Evolutionary conservation across 2,113 vertebrate species (phyloP).

Genomic region (Microcebus lehilahytsara): DNA sequence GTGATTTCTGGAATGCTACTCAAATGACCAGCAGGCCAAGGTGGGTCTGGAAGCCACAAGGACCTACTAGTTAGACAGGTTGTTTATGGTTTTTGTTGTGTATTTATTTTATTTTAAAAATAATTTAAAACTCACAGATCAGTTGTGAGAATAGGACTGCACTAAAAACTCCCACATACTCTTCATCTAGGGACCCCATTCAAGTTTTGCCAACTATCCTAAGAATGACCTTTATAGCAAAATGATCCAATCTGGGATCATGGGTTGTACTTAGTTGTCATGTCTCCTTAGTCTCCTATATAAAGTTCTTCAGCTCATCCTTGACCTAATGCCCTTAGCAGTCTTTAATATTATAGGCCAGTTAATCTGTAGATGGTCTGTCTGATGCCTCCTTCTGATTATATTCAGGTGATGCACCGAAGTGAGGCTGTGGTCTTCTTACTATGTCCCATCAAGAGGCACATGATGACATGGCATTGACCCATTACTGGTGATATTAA

Average conservation of each 20-base stretch:
- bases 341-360: background rate
- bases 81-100: too few species aligned
- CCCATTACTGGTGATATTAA: background rate
- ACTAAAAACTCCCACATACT: background rate
- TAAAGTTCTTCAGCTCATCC: background rate
- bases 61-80: background rate
- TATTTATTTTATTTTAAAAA: background rate
- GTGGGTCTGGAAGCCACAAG: background rate
- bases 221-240: background rate
- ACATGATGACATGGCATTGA: background rate
- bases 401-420: background rate
- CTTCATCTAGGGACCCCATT: background rate
- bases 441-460: background rate
- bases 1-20: background rate
- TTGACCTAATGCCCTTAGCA: background rate
- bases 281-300: background rate
- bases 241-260: background rate
- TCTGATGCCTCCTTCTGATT: background rate
- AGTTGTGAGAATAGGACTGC: background rate
- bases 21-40: background rate
- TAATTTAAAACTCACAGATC: background rate
- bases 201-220: background rate
- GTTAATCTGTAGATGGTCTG: background rate
- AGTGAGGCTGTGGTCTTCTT: background rate
- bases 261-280: background rate